A percentile compares a stretch with the other conserved stretches of the same genome.
phyloP scores from a whole-genome alignment of 2,113 vertebrate species.

The Empidonax traillii region DNA sequence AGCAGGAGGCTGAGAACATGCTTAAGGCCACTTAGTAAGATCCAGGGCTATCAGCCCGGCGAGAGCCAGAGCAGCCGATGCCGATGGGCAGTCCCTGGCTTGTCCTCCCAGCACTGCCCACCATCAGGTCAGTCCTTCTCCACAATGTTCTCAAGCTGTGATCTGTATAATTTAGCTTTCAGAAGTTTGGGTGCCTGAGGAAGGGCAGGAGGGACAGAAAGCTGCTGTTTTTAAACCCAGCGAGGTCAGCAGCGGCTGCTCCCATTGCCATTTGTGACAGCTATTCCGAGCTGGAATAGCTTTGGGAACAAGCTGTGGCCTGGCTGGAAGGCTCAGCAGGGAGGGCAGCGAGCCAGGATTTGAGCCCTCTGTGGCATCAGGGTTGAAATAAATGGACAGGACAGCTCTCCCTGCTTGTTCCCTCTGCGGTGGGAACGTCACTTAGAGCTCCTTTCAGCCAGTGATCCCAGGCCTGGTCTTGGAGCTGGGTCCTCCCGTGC shows the following conservation, averaged over 20 bases:
- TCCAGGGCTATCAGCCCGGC: not conserved
- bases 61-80: not conserved
- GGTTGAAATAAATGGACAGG: not conserved
- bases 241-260: rapidly evolving
- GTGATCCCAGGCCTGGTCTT: not conserved
- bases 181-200: not conserved
- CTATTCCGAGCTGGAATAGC: not conserved
- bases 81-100: not conserved
- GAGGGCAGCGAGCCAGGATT: not conserved
- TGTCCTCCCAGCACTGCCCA: not conserved
- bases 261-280: not conserved
- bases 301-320: not conserved
- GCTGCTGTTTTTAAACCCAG: not conserved
- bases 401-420: not conserved
- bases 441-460: not conserved
- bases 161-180: not conserved
- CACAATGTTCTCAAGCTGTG: not conserved
- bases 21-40: not conserved
- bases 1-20: not conserved
- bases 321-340: not conserved
- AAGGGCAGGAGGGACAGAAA: not conserved
- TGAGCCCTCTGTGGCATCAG: not conserved
- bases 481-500: not conserved
- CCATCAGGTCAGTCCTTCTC: not conserved
- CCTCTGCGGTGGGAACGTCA: not conserved